Conservation (phyloP, 2,888 invertebrate species). For the Unio pictorum region DNA sequence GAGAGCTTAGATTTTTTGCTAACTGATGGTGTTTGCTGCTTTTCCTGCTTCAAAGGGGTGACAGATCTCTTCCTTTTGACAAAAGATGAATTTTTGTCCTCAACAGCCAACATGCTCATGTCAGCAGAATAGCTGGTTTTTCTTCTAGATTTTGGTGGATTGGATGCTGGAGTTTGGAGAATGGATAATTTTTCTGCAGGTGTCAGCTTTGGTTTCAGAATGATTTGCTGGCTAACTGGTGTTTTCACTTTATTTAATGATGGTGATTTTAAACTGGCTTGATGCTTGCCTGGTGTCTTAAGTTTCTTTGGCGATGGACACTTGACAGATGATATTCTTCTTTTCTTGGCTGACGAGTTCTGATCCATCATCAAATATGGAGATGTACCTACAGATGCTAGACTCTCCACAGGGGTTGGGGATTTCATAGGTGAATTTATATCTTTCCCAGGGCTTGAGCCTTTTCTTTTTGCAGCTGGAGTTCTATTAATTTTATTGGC, state of each 20-base stretch:
- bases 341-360: constrained; percentile 2
- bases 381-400: neutral
- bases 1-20: neutral
- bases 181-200: neutral
- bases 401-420: neutral
- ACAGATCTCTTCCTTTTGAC: neutral
- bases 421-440: constrained; percentile 1
- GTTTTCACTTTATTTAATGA: neutral
- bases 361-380: neutral
- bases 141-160: constrained; percentile 7
- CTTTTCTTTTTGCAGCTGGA: neutral
- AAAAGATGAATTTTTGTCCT: no score
- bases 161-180: constrained; percentile 1
- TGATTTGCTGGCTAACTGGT: neutral
- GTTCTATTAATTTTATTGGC: neutral
- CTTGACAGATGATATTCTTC: constrained; percentile 1
- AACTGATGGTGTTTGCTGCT: neutral
- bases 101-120: no score
- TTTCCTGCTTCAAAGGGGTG: neutral
- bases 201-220: neutral
- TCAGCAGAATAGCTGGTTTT: neutral
- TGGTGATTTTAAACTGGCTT: neutral
- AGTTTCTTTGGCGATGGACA: neutral
- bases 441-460: constrained; percentile 1
- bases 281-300: neutral